Evolutionary conservation across 2,888 invertebrate species (phyloP), one percentile per base, ranked within the genome.

Genomic region (Oscheius sp.): DNA sequence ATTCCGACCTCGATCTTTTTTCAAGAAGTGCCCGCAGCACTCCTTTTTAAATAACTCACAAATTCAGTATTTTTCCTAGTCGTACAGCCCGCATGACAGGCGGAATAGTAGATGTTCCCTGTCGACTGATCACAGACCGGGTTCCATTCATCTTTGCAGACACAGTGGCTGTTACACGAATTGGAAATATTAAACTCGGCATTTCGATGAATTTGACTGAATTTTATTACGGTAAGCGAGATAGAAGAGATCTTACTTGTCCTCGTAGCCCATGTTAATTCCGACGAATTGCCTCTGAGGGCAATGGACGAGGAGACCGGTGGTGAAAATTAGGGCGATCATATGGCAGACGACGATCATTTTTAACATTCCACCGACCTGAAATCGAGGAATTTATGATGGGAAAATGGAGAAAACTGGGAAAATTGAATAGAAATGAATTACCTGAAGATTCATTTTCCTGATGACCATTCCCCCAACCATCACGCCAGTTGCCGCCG

Each of bases 331-430:
- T 13, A 87, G 73, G 0, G 86, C 85, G 23, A 81, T 69, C 13
- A 86, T 76, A 71, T 87, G 85, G 64, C 88, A 87, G n/a, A 85
- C 78, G 16, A 85, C 68, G 49, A 87, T 86, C 85, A 88, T 83
- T 73, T 87, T 85, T 64, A 88, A 78, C 86, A 88, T 88, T 41
- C 88, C 88, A 41, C 83, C 83, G 18, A 88, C 87, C 83, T 83
- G 61, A 59, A 78, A 69, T 59, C 2, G n/a, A n/a, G n/a, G n/a
- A n/a, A 16, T 49, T 18, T 49, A 52, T 29, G 21, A 23, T 13
- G 64, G 7, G 23, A 46, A 43, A 9, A 23, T 27, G 23, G 18
- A 35, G 35, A 9, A 35, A 35, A 16, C n/a, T 29, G 18, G 3
- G 5, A 23, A 21, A 27, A 52, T 27, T 29, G 52, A 7, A 16